Conservation (phyloP, 2,888 invertebrate species). For the Lasioglossum lativentre region DNA sequence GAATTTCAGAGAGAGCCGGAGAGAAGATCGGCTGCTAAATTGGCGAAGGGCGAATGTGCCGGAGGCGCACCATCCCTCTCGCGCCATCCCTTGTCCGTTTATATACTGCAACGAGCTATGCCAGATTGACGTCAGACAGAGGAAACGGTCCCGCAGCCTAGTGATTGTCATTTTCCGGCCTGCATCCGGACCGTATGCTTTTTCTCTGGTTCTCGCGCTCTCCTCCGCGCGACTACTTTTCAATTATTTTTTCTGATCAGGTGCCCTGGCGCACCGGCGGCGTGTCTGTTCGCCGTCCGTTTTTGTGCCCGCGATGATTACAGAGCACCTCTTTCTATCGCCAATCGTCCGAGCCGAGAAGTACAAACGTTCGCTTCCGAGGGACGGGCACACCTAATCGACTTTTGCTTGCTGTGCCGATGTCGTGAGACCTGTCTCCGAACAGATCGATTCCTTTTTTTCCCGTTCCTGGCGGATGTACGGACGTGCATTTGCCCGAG, state of each 20-base stretch:
- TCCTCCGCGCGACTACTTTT: slow-evolving; percentile 77
- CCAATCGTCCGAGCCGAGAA: slow-evolving; percentile 11
- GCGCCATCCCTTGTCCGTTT: slow-evolving; percentile 13
- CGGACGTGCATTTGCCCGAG: neutral
- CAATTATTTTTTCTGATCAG: slow-evolving; percentile 83
- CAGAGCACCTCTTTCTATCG: slow-evolving; percentile 22
- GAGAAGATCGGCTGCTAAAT: slow-evolving; percentile 68
- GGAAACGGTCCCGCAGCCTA: slow-evolving; percentile 75
- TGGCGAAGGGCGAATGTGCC: slow-evolving; percentile 70
- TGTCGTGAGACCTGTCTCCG: neutral
- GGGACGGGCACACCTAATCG: slow-evolving; percentile 32
- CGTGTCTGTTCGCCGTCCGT: slow-evolving; percentile 60
- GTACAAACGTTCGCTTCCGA: slow-evolving; percentile 30
- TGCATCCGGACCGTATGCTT: slow-evolving; percentile 79
- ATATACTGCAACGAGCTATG: slow-evolving; percentile 54
- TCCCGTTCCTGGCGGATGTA: neutral
- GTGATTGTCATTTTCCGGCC: slow-evolving; percentile 84
- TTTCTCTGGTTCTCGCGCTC: slow-evolving; percentile 68
- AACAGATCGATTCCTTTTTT: neutral
- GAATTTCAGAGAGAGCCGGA: slow-evolving; percentile 60
- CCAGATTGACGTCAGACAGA: slow-evolving; percentile 81
- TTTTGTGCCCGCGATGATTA: slow-evolving; percentile 57
- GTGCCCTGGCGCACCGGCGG: slow-evolving; percentile 66
- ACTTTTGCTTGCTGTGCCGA: slow-evolving; percentile 1
- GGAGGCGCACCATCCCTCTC: slow-evolving; percentile 58